phyloP scores from a whole-genome alignment of 2,113 vertebrate species.

The Lipotes vexillifer region DNA sequence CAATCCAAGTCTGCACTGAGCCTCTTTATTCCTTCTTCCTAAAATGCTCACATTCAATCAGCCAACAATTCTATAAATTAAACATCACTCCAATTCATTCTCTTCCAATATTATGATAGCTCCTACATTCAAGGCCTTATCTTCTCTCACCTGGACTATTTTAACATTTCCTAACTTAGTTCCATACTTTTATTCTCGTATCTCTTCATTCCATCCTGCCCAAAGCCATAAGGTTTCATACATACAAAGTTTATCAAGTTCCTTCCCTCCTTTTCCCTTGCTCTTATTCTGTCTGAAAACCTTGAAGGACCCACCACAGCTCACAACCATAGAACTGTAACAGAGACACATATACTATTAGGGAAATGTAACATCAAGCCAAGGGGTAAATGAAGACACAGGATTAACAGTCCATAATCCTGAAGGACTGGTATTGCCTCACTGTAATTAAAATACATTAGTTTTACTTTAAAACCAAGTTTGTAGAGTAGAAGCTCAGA shows the following conservation, averaged over 20 bases:
- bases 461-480: conserved; percentile 3
- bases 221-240: neutral
- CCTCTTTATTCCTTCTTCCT: neutral
- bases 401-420: neutral
- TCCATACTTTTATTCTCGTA: neutral
- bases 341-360: neutral
- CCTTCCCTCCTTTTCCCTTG: neutral
- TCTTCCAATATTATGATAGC: neutral
- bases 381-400: neutral
- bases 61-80: neutral
- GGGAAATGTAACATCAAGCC: neutral
- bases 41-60: neutral
- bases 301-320: neutral
- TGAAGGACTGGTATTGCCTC: neutral
- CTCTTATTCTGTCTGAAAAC: neutral
- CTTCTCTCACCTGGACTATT: neutral
- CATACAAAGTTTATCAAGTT: neutral
- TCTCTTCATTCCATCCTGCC: neutral
- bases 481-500: neutral
- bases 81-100: neutral
- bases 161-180: neutral
- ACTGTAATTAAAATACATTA: neutral
- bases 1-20: neutral
- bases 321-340: neutral
- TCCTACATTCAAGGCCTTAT: neutral